Evolutionary conservation across 2,113 vertebrate genomes (phyloP).

Genomic region (Gasterosteus aculeatus): DNA sequence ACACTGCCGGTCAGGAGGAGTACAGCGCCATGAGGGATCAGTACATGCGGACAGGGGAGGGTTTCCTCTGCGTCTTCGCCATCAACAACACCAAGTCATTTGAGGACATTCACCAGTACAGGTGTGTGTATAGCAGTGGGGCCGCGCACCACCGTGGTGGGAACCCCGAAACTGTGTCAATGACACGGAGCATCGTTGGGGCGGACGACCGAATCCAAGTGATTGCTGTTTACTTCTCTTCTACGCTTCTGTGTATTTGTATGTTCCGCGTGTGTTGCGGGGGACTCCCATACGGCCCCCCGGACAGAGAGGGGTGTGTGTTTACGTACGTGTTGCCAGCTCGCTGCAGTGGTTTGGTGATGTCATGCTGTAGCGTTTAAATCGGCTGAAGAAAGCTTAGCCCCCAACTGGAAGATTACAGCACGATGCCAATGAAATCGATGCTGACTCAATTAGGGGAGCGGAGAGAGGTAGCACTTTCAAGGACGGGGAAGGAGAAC

Average conservation of each 20-base stretch:
- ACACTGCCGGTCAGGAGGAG: constrained; percentile 98
- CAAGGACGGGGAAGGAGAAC: constrained; percentile 70
- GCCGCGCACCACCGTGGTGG: too few relatives aligned
- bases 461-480: constrained; percentile 60
- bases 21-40: constrained; percentile 99
- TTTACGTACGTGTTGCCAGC: constrained; percentile 55
- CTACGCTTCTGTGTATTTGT: constrained; percentile 10
- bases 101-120: constrained; percentile 98
- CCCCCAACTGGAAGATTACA: constrained; percentile 77
- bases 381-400: constrained; percentile 81
- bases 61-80: constrained; percentile 98
- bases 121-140: constrained; percentile 79
- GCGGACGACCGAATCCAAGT: background rate
- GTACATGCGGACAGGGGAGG: constrained; percentile 98
- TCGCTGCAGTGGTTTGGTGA: constrained; percentile 74
- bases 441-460: constrained; percentile 78
- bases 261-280: constrained; percentile 36
- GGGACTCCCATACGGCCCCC: constrained; percentile 44
- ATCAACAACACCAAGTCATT: constrained; percentile 99
- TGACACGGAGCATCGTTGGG: background rate
- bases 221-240: background rate
- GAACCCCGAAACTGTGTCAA: background rate
- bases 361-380: constrained; percentile 83
- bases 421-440: constrained; percentile 75
- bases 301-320: constrained; percentile 38